Evolutionary conservation across 2,888 invertebrate species (phyloP), one percentile per base, ranked within the genome.

Genomic region (Polymixis flavicincta): DNA sequence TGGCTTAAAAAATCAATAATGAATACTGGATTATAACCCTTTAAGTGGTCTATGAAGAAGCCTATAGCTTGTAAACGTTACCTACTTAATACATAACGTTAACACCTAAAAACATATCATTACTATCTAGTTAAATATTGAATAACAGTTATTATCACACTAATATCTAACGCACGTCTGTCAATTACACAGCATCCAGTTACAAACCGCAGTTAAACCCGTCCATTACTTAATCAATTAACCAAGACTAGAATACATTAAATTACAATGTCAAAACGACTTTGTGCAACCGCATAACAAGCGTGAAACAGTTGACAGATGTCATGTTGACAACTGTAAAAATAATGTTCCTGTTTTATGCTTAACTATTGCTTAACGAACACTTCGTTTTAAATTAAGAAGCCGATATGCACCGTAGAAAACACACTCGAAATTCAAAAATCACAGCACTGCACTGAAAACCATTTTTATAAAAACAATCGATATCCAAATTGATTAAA

Each of bases 141-240:
- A 81, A 83, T 83, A 73, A 74, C 82, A 69, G 73, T 77, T 71
- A 82, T 83, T 77, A 85, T 77, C 77, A 19, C 54, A 45, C 70
- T 57, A 87, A 86, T 82, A 74, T 84, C 74, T 74, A 80, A 78
- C 66, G 50, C 32, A 76, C 57, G 81, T 71, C 76, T 76, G 82
- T 78, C 75, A 85, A 74, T 77, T 84, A 84, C 82, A 37, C 82
- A 81, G 78, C 86, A 79, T 87, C 84, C 74, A 87, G 78, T 87
- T 79, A 72, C 75, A 79, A 82, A 76, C 60, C 65, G 52, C 61
- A 60, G 32, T 69, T 61, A 77, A 88, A 89, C 88, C 77, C 75
- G 89, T 87, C 78, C 74, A 83, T 89, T 89, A 85, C 88, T 72
- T 79, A 90, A 90, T 89, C 90, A 88, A 90, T 89, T 90, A 89